Base-by-base conservation (phyloP, 2,113 vertebrate species). In the Epinephelus moara region DNA sequence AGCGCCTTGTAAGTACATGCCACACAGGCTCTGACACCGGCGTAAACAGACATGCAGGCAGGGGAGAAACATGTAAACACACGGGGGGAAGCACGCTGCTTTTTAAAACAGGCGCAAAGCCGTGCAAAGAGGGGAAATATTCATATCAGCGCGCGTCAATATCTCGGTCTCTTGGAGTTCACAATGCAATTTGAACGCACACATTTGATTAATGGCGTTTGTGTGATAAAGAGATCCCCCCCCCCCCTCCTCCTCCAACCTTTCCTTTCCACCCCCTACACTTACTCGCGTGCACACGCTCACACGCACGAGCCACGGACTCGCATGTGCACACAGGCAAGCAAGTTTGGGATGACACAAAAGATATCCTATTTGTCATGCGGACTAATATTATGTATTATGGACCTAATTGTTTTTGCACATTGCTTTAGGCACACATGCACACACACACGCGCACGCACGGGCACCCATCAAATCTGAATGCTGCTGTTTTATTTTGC, bases 1-100 rank as follows among this genome's bases (percentile, higher is more conserved):
- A 95, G 93, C 95, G 92, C 86, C 89, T 94, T 95, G 93, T 94
- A 95, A 96, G 93, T 92, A 93, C 92, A 94, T 89, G 92, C 91
- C 94, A 94, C 92, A 89, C 90, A 90, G 90, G 79, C 88, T 90
- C 84, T 92, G 90, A 94, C 91, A 93, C 86, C 78, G 62, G 91
- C 86, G 90, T 89, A 91, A 91, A 94, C 92, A 94, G 75, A 89
- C 89, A 52, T 72, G 80, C 88, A 82, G 78, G 89, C 82, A 67
- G 80, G 75, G 78, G 63, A 81, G 77, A 81, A 87, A 86, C 84
- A 93, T 90, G 91, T 88, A 93, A 91, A 93, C 92, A 92, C 84
- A 67, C 78, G 33, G 53, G 42, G 42, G 85, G 63, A 76, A 73
- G 84, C 84, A 33, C n/a, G 72, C 80, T 57, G 84, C 84, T 80